Evolutionary conservation across 1,140 invertebrate species (phyloP).

Genomic region (Tetranychus cinnabarinus): DNA sequence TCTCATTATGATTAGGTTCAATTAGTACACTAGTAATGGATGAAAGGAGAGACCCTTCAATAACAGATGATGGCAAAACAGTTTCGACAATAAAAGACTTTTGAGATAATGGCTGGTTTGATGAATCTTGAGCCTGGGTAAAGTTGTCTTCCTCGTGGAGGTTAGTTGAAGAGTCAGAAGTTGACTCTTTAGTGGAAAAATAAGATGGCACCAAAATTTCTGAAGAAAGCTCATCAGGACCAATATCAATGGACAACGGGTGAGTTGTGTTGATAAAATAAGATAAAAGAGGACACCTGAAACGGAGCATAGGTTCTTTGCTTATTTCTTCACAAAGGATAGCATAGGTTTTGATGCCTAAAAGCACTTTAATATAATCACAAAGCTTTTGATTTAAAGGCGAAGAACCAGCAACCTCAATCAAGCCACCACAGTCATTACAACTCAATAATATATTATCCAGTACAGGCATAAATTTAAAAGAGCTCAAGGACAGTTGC

Average conservation of each 20-base stretch:
- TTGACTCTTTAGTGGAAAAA: not conserved
- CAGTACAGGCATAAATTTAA: not conserved
- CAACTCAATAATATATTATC: not conserved
- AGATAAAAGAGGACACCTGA: not conserved
- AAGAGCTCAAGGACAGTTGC: not conserved
- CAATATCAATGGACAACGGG: not conserved
- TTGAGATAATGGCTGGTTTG: no score
- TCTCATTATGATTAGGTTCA: not conserved
- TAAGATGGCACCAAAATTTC: not conserved
- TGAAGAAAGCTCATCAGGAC: not conserved
- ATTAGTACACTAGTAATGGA: not conserved
- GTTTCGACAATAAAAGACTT: no score
- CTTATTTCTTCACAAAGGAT: not conserved
- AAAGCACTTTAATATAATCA: not conserved
- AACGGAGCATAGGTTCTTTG: not conserved
- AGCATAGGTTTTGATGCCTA: not conserved
- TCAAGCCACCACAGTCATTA: not conserved
- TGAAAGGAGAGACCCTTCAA: no score
- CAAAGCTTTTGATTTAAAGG: not conserved
- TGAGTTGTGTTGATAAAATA: not conserved
- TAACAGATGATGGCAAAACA: no score
- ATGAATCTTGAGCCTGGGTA: no score
- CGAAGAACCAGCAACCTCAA: not conserved
- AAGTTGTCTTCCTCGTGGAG: no score
- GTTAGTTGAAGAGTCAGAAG: no score